Evolutionary conservation across 2,113 vertebrate genomes (phyloP).

Genomic region (Tragelaphus scriptus): DNA sequence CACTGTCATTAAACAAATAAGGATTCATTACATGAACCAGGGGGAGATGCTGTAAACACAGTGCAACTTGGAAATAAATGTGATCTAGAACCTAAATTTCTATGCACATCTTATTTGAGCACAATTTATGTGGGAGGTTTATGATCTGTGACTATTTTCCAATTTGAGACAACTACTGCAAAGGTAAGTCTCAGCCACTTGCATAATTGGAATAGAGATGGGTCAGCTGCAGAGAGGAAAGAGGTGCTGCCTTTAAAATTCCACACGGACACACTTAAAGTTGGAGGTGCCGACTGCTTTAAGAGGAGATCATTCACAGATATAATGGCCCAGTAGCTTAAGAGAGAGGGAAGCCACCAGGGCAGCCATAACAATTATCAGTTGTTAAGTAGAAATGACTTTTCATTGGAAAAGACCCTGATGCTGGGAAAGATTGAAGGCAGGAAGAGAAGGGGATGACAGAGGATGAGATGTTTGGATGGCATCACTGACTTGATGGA

Average conservation of each 20-base stretch:
- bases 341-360: not conserved
- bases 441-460: not conserved
- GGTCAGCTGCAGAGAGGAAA: not conserved
- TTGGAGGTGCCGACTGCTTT: not conserved
- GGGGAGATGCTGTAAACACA: not conserved
- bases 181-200: constrained; percentile 1
- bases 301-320: not conserved
- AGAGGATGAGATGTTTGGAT: not conserved
- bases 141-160: constrained; percentile 51
- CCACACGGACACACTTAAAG: not conserved
- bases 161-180: not conserved
- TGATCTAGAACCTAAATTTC: constrained; percentile 57
- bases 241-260: constrained; percentile 20
- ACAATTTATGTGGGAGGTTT: constrained; percentile 49
- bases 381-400: not conserved
- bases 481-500: not conserved
- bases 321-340: not conserved
- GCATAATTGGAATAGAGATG: not conserved
- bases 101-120: not conserved
- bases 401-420: not conserved
- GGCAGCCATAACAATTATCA: not conserved
- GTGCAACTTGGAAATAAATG: constrained; percentile 30
- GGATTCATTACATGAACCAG: constrained; percentile 40
- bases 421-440: not conserved
- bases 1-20: constrained; percentile 64